These are phyloP conservation scores for Parazoanthus darwini DNA, from an alignment of 92 coral and sea anemone genomes.

Conservation along the genomic window DNA sequence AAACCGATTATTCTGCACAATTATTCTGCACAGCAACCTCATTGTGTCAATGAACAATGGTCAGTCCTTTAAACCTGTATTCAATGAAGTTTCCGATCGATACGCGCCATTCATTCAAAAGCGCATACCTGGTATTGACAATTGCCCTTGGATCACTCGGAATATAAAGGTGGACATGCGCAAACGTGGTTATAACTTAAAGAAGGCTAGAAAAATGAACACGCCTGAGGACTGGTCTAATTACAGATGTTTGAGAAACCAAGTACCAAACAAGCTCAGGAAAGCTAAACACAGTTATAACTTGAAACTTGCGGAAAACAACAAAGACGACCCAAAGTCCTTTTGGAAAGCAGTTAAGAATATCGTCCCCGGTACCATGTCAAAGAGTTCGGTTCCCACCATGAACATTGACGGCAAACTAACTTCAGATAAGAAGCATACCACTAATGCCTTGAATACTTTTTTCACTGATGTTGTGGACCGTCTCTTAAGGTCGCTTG, in stretches of 20 bases:
- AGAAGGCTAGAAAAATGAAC: constrained; percentile 47
- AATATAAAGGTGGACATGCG: constrained; percentile 43
- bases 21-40: not conserved
- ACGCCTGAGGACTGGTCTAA: constrained; percentile 43
- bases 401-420: constrained; percentile 12
- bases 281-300: constrained; percentile 42
- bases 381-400: not conserved
- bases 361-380: constrained; percentile 12
- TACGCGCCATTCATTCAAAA: too few species aligned
- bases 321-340: constrained; percentile 27
- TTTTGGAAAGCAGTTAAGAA: constrained; percentile 47
- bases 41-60: too few species aligned
- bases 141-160: constrained; percentile 48
- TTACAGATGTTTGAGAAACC: constrained; percentile 34
- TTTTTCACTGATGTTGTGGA: constrained; percentile 18
- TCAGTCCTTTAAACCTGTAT: too few species aligned
- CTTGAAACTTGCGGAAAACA: constrained; percentile 31
- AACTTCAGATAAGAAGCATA: constrained; percentile 14
- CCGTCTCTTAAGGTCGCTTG: constrained; percentile 11
- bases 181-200: constrained; percentile 37
- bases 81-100: too few species aligned
- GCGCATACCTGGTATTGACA: constrained; percentile 5
- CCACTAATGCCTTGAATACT: constrained; percentile 13
- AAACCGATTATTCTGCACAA: too few species aligned
- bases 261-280: constrained; percentile 38